Evolutionary conservation across 2,797 vertebrate species (phyloP).

Genomic region (Sebastes trivittatus): DNA sequence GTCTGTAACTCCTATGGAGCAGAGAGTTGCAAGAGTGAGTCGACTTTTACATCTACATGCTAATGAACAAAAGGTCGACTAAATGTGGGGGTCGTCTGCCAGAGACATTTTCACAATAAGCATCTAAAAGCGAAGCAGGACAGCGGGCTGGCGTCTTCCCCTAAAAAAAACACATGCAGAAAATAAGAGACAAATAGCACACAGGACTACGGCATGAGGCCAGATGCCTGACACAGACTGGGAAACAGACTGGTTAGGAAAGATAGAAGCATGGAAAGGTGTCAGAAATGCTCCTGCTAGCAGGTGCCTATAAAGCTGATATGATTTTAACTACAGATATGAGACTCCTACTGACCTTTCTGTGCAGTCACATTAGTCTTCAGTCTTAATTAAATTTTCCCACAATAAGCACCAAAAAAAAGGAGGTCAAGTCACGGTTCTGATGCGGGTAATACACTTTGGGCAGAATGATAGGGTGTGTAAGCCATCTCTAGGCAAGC

Average conservation of each 20-base stretch:
- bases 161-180: background rate
- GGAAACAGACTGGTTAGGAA: background rate
- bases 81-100: background rate
- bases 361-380: constrained; percentile 29
- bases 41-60: constrained; percentile 19
- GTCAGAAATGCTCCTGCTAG: background rate
- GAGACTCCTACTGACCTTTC: background rate
- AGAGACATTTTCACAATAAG: constrained; percentile 45
- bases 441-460: accelerated
- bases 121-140: constrained; percentile 41
- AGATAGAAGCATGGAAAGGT: background rate
- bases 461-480: background rate
- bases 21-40: background rate
- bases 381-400: background rate
- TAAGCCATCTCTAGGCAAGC: background rate
- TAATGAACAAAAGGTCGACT: constrained; percentile 35
- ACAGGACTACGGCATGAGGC: background rate
- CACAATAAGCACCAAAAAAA: background rate
- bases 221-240: background rate
- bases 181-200: background rate
- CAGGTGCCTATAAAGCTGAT: background rate
- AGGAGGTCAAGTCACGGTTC: background rate
- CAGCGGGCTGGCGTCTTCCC: background rate
- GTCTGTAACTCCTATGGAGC: background rate
- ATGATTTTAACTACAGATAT: background rate